Evolutionary conservation across 2,888 invertebrate genomes (phyloP).

Genomic region (Aporophyla lueneburgensis): DNA sequence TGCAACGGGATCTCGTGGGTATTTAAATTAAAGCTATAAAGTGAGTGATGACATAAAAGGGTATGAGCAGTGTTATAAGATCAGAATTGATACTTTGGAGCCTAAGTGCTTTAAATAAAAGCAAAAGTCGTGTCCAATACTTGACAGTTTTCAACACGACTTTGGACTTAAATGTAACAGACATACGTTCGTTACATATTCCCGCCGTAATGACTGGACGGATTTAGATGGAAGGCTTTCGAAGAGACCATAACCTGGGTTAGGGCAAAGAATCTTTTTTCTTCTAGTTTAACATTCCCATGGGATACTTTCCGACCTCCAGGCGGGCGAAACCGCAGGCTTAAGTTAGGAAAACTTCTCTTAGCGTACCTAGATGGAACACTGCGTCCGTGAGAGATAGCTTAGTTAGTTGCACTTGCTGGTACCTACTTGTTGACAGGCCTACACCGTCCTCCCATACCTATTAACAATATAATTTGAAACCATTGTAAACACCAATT

Average conservation of each 20-base stretch:
- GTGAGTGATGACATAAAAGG: constrained; percentile 54
- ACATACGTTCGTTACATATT: neutral
- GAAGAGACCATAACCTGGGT: neutral
- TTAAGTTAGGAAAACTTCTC: neutral
- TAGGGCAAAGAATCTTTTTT: neutral
- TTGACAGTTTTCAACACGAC: no score
- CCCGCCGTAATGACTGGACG: neutral
- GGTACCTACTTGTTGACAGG: no score
- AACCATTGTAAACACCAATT: no score
- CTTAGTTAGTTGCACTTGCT: neutral
- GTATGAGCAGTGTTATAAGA: neutral
- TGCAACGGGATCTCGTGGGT: constrained; percentile 69
- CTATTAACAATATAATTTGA: no score
- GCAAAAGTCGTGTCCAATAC: no score
- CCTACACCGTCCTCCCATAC: no score
- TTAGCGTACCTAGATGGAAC: neutral
- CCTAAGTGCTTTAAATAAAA: no score
- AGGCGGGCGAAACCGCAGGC: neutral
- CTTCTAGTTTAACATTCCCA: neutral
- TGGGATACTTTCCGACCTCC: neutral
- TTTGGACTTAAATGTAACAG: no score
- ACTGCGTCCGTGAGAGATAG: neutral
- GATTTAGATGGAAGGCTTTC: neutral
- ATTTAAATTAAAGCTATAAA: constrained; percentile 55
- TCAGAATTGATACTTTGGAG: neutral